A percentile compares a stretch with the other conserved stretches of the same genome.
Evolutionary conservation across 1,140 invertebrate genomes (phyloP).

Genomic region (Ceratitis capitata): DNA sequence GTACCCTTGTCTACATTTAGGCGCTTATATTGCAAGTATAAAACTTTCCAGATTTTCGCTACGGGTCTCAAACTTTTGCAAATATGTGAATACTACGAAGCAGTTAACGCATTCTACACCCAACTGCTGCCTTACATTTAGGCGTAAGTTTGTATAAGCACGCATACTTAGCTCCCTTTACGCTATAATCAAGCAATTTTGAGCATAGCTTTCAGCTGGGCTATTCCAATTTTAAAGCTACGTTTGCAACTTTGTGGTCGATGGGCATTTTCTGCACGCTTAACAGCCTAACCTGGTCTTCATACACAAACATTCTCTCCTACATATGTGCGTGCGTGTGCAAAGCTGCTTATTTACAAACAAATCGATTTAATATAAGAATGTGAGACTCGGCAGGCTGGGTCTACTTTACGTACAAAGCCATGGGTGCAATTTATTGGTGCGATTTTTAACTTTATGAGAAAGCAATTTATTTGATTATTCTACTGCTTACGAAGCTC

Average conservation of each 20-base stretch:
- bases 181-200: slow-evolving; percentile 25
- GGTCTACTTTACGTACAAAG: neutral
- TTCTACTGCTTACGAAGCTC: neutral
- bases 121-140: neutral
- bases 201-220: neutral
- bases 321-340: neutral
- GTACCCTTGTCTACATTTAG: too few relatives aligned
- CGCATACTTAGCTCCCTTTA: neutral
- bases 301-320: neutral
- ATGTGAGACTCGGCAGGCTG: neutral
- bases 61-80: too few relatives aligned
- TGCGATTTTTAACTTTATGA: slow-evolving; percentile 34
- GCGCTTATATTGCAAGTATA: too few relatives aligned
- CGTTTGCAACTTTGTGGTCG: neutral
- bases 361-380: neutral
- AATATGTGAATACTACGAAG: too few relatives aligned
- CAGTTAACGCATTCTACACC: too few relatives aligned
- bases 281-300: neutral
- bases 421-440: neutral
- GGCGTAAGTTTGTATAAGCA: too few relatives aligned
- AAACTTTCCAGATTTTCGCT: too few relatives aligned
- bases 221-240: neutral
- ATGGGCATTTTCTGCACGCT: neutral
- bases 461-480: slow-evolving; percentile 36
- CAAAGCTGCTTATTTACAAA: neutral